Conservation (phyloP, 2,113 vertebrate species). For the Pterocles orientalis region DNA sequence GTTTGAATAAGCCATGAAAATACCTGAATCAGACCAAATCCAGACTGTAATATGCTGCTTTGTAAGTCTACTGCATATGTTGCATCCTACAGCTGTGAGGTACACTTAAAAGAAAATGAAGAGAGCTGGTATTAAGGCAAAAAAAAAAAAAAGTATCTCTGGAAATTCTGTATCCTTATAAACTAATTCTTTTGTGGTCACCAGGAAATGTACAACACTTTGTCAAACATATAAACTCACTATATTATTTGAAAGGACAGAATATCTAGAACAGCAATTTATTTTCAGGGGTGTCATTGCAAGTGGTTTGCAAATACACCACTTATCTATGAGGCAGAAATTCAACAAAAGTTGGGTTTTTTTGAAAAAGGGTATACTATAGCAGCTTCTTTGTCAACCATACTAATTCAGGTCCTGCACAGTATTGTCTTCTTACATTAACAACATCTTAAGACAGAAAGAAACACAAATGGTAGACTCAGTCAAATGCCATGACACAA, state of each 20-base stretch:
- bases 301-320: neutral
- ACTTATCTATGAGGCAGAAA: neutral
- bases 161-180: neutral
- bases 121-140: neutral
- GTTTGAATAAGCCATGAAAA: neutral
- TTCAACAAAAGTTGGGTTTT: neutral
- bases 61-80: neutral
- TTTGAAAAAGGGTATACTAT: neutral
- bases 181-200: neutral
- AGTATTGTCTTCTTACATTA: neutral
- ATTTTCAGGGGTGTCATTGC: neutral
- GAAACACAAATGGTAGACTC: neutral
- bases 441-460: neutral
- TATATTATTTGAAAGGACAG: neutral
- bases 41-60: neutral
- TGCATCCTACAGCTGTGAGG: neutral
- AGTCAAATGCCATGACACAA: neutral
- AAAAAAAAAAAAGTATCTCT: neutral
- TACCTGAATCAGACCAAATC: neutral
- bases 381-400: neutral
- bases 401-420: neutral
- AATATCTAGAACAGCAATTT: neutral
- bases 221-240: neutral
- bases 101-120: neutral
- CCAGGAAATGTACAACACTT: neutral